Evolutionary conservation across 2,113 vertebrate species (phyloP).

Genomic region (Cyphomyrus discorhynchus): DNA sequence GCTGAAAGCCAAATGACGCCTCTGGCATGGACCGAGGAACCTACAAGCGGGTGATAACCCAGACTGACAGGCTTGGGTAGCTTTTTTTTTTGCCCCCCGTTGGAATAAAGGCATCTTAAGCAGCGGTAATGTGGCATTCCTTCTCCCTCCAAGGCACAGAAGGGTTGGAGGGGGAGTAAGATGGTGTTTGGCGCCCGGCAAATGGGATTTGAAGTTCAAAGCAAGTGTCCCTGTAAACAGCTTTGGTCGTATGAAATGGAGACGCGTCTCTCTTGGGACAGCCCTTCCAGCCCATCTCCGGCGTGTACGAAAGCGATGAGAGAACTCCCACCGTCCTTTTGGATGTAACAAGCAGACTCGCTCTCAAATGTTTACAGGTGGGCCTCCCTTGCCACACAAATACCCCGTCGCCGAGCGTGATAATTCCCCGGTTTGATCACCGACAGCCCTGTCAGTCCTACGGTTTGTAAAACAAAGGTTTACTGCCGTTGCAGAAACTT

Average conservation of each 20-base stretch:
- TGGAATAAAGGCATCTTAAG: constrained; percentile 13
- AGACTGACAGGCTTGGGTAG: background rate
- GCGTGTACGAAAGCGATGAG: background rate
- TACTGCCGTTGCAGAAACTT: background rate
- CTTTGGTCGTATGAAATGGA: background rate
- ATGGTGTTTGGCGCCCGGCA: background rate
- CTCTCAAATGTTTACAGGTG: constrained; percentile 1
- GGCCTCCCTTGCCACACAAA: background rate
- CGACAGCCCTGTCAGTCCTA: background rate
- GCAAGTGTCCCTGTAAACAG: constrained; percentile 3
- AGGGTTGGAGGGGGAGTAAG: background rate
- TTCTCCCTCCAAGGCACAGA: background rate
- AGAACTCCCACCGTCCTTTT: background rate
- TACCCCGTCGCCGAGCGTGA: background rate
- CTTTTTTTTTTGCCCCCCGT: background rate
- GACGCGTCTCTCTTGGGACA: background rate
- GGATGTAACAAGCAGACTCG: background rate
- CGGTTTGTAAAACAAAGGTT: background rate
- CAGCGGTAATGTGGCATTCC: background rate
- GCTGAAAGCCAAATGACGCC: background rate
- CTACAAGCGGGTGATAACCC: background rate
- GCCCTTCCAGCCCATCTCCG: background rate
- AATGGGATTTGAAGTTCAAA: constrained; percentile 13
- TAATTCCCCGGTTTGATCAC: background rate
- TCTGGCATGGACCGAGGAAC: background rate